Evolutionary conservation across 2,888 invertebrate genomes (phyloP).

Genomic region (Cactoblastis cactorum): DNA sequence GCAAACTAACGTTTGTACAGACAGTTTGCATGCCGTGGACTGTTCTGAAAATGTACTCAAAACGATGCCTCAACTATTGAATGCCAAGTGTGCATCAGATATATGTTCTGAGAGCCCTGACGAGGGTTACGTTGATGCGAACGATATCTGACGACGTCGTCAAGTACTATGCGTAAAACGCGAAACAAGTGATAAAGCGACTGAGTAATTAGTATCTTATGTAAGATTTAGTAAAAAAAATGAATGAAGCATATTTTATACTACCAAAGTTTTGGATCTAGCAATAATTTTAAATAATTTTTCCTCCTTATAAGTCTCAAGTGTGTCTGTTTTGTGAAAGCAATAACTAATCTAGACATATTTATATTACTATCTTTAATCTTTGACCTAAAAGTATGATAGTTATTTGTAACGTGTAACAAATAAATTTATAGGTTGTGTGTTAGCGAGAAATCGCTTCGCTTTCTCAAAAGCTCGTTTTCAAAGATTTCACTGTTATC

Average conservation of each 20-base stretch:
- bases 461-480: too few relatives aligned
- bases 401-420: too few relatives aligned
- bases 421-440: too few relatives aligned
- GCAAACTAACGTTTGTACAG: constrained; percentile 75
- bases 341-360: too few relatives aligned
- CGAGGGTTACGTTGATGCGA: constrained; percentile 91
- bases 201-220: constrained; percentile 70
- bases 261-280: not conserved
- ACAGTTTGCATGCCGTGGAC: constrained; percentile 39
- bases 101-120: constrained; percentile 89
- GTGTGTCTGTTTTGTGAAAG: too few relatives aligned
- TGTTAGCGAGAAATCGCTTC: too few relatives aligned
- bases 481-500: not conserved
- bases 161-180: constrained; percentile 34
- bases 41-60: constrained; percentile 62
- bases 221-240: constrained; percentile 33
- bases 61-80: constrained; percentile 64
- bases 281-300: too few relatives aligned
- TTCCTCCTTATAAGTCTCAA: too few relatives aligned
- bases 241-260: constrained; percentile 23
- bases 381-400: too few relatives aligned
- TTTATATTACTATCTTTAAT: too few relatives aligned
- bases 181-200: constrained; percentile 75
- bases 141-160: constrained; percentile 84
- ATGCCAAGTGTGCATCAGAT: constrained; percentile 71